Evolutionary conservation across 2,888 invertebrate genomes (phyloP), one percentile per base, ranked within the genome.

Genomic region (Eucera pruinosa): DNA sequence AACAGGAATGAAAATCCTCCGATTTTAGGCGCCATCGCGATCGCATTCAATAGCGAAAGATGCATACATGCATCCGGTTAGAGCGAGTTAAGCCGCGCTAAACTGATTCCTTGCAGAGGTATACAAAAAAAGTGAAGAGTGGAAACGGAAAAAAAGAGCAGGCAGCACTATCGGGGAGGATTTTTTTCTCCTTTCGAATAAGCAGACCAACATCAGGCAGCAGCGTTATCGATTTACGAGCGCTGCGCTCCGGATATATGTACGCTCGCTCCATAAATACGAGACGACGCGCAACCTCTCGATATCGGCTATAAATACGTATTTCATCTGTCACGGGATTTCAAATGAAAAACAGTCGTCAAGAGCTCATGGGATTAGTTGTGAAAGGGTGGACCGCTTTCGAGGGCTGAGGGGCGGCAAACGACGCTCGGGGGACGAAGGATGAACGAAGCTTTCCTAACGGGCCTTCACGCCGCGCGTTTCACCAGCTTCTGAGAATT

Each of bases 321-420:
- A 87, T 89, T 89, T 89, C 87, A 89, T 88, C 88, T 85, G 84
- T 85, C 88, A 80, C 70, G 86, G 89, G 88, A 88, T 90, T 90
- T 86, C 71, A 86, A 88, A 89, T 90, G 88, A 90, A 89, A 90
- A 90, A 90, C 89, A 90, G 89, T 89, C 87, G 89, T 89, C 89
- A 90, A 88, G 85, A 88, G 88, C 89, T 88, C 89, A 78, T 82
- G 88, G 89, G 90, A 89, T 91, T 89, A 90, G 81, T 73, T 72
- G 80, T 84, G 82, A 89, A 89, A 88, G 87, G 81, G 81, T 81
- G 86, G 50, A 55, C 30, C 64, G 70, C 60, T 73, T 62, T 25
- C 55, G 39, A 27, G 5, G 25, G 3, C 13, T 4, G 13, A 13
- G 30, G 23, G 30, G 5, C 4, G 58, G 64, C 15, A 30, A 62